These are phyloP conservation scores for Oligia latruncula DNA, from an alignment of 2,888 invertebrate genomes.

Conservation along the genomic window DNA sequence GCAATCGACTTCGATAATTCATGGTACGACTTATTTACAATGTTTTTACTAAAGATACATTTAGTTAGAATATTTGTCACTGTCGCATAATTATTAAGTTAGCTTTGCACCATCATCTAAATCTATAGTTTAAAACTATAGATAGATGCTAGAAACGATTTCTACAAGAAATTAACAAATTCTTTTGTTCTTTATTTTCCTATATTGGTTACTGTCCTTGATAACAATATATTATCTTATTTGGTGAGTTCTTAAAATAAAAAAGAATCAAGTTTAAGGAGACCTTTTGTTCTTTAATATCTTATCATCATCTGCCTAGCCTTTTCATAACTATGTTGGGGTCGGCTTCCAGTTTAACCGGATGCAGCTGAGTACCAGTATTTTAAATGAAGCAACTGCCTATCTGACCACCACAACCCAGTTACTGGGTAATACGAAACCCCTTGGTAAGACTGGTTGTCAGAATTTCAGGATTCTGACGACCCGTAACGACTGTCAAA, in stretches of 20 bases:
- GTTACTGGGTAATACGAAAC: background rate
- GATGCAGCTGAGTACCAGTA: background rate
- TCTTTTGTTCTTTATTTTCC: background rate
- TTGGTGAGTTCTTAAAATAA: background rate
- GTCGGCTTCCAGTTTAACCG: background rate
- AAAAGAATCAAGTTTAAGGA: background rate
- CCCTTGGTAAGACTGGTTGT: background rate
- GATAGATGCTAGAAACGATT: background rate
- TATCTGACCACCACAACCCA: background rate
- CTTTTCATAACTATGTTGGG: background rate
- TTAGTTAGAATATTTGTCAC: conserved; percentile 9
- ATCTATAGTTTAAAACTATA: background rate
- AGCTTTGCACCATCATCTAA: background rate
- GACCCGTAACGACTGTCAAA: too few species aligned
- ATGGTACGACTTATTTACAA: conserved; percentile 34
- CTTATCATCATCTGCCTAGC: background rate
- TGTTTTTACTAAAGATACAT: conserved; percentile 18
- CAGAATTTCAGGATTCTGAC: too few species aligned
- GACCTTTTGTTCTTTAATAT: background rate
- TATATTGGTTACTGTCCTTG: background rate
- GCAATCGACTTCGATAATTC: conserved; percentile 37
- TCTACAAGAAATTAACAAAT: background rate
- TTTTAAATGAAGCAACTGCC: background rate
- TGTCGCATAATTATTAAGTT: background rate
- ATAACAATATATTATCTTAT: background rate